Percentiles rank a stretch among this genome's conserved stretches.
Evolutionary conservation across 2,113 vertebrate genomes (phyloP).

Genomic region (Probosciger aterrimus): DNA sequence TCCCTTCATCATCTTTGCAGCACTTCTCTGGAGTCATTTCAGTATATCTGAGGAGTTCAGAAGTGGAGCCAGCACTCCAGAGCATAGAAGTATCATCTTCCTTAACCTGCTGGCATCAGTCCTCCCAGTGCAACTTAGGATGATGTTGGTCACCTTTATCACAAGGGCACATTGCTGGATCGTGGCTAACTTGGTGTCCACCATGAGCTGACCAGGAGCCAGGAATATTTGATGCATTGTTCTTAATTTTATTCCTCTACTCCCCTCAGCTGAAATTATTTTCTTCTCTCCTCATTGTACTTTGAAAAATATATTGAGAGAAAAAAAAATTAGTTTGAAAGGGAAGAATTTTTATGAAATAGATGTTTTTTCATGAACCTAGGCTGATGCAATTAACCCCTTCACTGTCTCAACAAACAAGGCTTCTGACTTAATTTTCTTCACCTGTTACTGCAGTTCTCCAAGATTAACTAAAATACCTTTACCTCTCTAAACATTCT

Average conservation of each 20-base stretch:
- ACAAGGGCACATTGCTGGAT: not conserved
- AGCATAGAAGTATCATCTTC: not conserved
- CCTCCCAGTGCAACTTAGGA: not conserved
- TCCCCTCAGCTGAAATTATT: not conserved
- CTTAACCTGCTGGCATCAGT: not conserved
- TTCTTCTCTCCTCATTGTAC: not conserved
- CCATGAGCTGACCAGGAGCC: not conserved
- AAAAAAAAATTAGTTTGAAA: not conserved
- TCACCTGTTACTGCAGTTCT: not conserved
- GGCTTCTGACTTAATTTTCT: not conserved
- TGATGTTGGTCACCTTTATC: not conserved
- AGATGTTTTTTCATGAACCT: not conserved
- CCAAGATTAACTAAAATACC: not conserved
- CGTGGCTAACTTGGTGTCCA: not conserved
- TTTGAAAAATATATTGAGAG: not conserved
- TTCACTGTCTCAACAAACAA: not conserved
- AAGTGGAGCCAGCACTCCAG: not conserved
- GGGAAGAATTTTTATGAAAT: not conserved
- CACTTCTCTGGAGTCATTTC: not conserved
- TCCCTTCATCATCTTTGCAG: too few relatives aligned
- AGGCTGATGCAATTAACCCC: not conserved
- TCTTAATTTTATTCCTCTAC: conserved; percentile 13
- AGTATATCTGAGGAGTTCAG: not conserved
- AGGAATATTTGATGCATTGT: not conserved
- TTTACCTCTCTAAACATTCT: not conserved